Evolutionary conservation across 2,113 vertebrate species (phyloP).

Genomic region (Sciurus niger): DNA sequence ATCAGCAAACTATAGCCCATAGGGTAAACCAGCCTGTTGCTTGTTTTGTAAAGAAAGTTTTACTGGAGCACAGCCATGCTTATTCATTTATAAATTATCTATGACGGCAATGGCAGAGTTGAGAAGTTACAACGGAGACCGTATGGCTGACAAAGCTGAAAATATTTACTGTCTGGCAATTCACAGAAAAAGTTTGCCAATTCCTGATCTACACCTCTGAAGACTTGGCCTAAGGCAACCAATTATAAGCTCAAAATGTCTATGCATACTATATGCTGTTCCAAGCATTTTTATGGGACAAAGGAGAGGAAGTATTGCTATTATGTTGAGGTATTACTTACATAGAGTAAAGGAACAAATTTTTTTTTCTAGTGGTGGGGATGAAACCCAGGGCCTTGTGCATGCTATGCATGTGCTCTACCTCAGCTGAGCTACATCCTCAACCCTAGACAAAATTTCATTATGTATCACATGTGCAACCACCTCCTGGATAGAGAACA

Average conservation of each 20-base stretch:
- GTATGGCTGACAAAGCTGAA: constrained; percentile 2
- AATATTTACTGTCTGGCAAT: constrained; percentile 14
- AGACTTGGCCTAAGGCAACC: not conserved
- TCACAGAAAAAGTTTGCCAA: constrained; percentile 32
- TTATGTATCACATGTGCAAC: not conserved
- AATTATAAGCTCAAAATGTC: constrained; percentile 14
- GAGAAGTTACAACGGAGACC: constrained; percentile 15
- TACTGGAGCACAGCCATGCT: not conserved
- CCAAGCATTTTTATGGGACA: not conserved
- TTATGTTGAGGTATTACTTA: not conserved
- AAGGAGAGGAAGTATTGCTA: not conserved
- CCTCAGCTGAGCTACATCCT: not conserved
- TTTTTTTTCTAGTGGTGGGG: not conserved
- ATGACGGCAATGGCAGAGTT: not conserved
- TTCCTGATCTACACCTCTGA: not conserved
- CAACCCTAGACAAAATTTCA: not conserved
- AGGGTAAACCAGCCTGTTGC: not conserved
- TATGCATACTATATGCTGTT: not conserved
- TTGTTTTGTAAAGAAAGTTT: constrained; percentile 52
- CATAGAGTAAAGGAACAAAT: not conserved
- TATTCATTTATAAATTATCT: constrained; percentile 4
- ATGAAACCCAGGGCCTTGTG: not conserved
- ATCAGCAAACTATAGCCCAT: not conserved
- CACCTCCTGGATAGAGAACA: not conserved
- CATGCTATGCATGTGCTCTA: not conserved